Percentiles rank a stretch among this genome's conserved stretches.
Evolutionary conservation across 2,113 vertebrate genomes (phyloP).

Genomic region (Stigmatopora argus): DNA sequence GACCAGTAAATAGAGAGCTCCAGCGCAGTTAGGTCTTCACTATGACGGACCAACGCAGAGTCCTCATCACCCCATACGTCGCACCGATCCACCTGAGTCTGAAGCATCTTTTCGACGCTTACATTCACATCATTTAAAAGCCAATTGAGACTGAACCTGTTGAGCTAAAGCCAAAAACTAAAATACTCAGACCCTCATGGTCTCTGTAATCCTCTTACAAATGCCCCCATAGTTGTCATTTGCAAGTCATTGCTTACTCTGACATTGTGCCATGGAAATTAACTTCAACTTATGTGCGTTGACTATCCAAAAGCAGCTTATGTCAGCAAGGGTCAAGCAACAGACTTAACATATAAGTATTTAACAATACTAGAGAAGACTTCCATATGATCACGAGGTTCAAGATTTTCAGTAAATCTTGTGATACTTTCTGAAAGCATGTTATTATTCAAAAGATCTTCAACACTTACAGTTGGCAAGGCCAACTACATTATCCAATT

Average conservation of each 20-base stretch:
- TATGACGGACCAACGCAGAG: no score
- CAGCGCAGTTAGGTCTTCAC: no score
- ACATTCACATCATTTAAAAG: background rate
- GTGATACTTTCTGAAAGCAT: background rate
- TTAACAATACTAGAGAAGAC: slow-evolving; percentile 11
- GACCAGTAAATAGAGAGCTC: no score
- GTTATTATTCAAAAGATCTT: background rate
- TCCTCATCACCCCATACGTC: no score
- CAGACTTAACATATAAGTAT: slow-evolving; percentile 23
- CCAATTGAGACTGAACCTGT: slow-evolving; percentile 33
- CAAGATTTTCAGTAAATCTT: background rate
- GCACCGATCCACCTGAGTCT: background rate
- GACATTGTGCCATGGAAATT: slow-evolving; percentile 66
- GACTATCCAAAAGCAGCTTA: slow-evolving; percentile 65
- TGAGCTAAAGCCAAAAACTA: slow-evolving; percentile 44
- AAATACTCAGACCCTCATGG: slow-evolving; percentile 58
- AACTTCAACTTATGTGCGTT: slow-evolving; percentile 61
- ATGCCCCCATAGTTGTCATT: slow-evolving; percentile 27
- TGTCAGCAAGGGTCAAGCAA: slow-evolving; percentile 53
- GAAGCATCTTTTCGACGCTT: background rate
- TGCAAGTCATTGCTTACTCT: slow-evolving; percentile 46
- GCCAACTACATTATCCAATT: background rate
- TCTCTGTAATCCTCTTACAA: slow-evolving; percentile 62
- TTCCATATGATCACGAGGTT: slow-evolving; percentile 6
- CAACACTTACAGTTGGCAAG: background rate